Evolutionary conservation across 1,140 invertebrate species (phyloP), one percentile per base, ranked within the genome.

Genomic region (Linepithema humile): DNA sequence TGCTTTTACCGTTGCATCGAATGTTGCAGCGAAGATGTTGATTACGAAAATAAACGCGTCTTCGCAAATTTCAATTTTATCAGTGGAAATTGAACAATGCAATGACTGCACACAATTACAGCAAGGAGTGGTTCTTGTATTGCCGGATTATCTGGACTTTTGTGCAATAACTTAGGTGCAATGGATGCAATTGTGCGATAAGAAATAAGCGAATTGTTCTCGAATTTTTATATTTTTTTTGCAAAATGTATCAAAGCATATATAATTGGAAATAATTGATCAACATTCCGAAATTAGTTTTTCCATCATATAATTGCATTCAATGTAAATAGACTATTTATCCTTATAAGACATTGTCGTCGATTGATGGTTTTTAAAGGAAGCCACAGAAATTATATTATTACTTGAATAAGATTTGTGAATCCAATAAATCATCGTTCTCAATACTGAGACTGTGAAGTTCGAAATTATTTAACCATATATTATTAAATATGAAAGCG

Each of bases 31-130:
- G 2, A n/a, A n/a, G n/a, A n/a, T 57, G 70, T 80, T n/a, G 29
- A 80, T 84, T 57, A 45, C 15, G 38, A 55, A 62, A 83, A 86
- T 70, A 10, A 43, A 55, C 38, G 48, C 23, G 7, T 40, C 75
- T 78, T 69, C 35, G 48, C 64, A 20, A 5, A n/a, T 38, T 32
- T 0, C 38, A 57, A 9, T 38, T 20, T 12, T 40, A 80, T 80
- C 23, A 20, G 7, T n/a, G 35, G 43, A 9, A 32, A 80, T 10
- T 5, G 32, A 65, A 10, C 23, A 38, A n/a, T n/a, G n/a, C n/a
- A n/a, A n/a, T n/a, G n/a, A 45, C 12, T 12, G 23, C 64, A 80
- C 64, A 48, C 64, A n/a, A 70, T 78, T 4, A 43, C 17, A n/a
- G 20, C n/a, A 7, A 4, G 26, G n/a, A 29, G 26, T n/a, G 35